Percentiles rank a stretch among this genome's conserved stretches.
Evolutionary conservation across 2,113 vertebrate species (phyloP).

Genomic region (Ceyx margarethae): DNA sequence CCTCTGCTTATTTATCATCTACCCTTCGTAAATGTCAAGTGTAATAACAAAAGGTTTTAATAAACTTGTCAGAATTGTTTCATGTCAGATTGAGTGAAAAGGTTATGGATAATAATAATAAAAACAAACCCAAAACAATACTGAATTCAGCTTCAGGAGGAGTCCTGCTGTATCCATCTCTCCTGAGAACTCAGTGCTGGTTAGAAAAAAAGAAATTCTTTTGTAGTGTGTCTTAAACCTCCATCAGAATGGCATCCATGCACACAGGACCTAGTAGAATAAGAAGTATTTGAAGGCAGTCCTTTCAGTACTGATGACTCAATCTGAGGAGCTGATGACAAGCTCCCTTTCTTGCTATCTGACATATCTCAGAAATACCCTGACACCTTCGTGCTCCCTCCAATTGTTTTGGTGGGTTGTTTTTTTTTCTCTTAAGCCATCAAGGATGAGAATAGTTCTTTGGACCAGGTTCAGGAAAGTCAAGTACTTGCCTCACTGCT

Average conservation of each 20-base stretch:
- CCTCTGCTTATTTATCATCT: conserved; percentile 55
- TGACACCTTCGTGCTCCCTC: not conserved
- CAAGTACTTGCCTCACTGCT: not conserved
- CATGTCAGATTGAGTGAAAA: conserved; percentile 56
- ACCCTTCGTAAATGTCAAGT: conserved; percentile 63
- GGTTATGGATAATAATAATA: conserved; percentile 52
- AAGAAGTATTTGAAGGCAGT: not conserved
- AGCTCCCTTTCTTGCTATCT: not conserved
- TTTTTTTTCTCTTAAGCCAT: not conserved
- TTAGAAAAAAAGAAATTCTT: not conserved
- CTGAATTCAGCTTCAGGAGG: not conserved
- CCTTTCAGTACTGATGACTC: conserved; percentile 25
- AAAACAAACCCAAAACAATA: conserved; percentile 10
- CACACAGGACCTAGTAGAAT: not conserved
- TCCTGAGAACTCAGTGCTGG: not conserved
- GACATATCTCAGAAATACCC: conserved; percentile 24
- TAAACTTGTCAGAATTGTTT: conserved; percentile 66
- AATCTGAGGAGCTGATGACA: conserved; percentile 39
- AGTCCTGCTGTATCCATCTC: not conserved
- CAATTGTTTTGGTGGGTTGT: not conserved
- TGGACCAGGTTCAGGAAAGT: conserved; percentile 32
- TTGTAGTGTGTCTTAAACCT: not conserved
- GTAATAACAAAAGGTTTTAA: conserved; percentile 65
- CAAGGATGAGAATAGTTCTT: conserved; percentile 10
- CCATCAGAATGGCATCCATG: not conserved